Percentiles rank a stretch among this genome's conserved stretches.
phyloP scores from a whole-genome alignment of 1,140 invertebrate species.

The Scaptomyza hsui region DNA sequence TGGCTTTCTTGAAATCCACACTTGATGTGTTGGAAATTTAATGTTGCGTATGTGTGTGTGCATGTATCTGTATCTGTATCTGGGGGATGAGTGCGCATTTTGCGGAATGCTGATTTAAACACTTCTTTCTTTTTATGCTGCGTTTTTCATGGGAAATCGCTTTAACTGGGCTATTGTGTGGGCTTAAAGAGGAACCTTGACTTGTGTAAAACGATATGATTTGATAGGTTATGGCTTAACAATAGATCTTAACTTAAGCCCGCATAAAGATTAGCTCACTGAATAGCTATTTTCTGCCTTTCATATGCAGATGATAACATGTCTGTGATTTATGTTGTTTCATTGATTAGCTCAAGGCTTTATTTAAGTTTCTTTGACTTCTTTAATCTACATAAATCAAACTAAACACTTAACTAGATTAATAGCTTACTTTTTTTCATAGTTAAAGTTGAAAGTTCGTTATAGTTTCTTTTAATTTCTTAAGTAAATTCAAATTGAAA shows the following conservation, averaged over 20 bases:
- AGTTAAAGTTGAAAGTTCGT: too few species aligned
- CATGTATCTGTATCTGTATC: not conserved
- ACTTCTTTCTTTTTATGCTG: constrained; percentile 13
- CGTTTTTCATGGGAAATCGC: constrained; percentile 50
- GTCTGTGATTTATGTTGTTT: constrained; percentile 6
- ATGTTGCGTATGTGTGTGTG: constrained; percentile 36
- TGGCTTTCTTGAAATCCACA: constrained; percentile 57
- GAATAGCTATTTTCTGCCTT: constrained; percentile 26
- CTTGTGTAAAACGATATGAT: constrained; percentile 16
- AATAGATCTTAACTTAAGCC: constrained; percentile 9
- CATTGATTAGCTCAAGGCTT: constrained; percentile 6
- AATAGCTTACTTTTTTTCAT: not conserved
- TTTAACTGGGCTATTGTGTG: constrained; percentile 13
- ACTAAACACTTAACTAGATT: too few species aligned
- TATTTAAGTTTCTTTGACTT: not conserved
- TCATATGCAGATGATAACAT: constrained; percentile 25
- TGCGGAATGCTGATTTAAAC: constrained; percentile 29
- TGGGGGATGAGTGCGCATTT: constrained; percentile 6
- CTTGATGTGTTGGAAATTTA: constrained; percentile 52
- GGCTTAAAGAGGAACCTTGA: constrained; percentile 6
- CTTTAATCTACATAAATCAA: not conserved
- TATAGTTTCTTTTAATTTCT: not conserved
- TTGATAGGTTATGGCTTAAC: constrained; percentile 6
- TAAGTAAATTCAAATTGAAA: not conserved
- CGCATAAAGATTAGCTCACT: constrained; percentile 27